Base-by-base conservation (phyloP, 1,140 invertebrate species). In the Drosophila trapezifrons region DNA sequence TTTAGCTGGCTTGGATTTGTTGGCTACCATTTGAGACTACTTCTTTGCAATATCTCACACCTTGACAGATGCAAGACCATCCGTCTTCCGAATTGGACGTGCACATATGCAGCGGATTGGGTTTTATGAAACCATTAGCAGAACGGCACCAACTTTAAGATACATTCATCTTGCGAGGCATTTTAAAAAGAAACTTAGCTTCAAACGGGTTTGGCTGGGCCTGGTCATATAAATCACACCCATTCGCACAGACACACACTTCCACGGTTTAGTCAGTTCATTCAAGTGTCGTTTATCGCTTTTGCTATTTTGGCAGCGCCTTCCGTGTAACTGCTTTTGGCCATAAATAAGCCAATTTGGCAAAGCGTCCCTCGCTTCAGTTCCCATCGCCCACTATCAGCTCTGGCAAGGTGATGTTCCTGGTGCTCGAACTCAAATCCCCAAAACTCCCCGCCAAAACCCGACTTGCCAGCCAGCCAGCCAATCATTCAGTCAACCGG, bases 211-310 rank as follows among this genome's bases (percentile, higher is more conserved):
- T 69, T 42, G 38, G 29, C 10, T 66, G 22, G 42, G 20, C 74
- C 13, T 40, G 63, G 43, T 52, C 52, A 45, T 49, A 77, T 77
- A 77, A 70, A 77, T 76, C 73, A 77, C 73, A 37, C 43, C 20
- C 49, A 63, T 47, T 20, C 29, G 6, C 32, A 55, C 22, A 66
- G 15, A 20, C 40, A 46, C 47, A 49, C 22, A 37, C 27, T n/a
- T 13, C 4, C 51, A 57, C 40, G 49, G 65, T 58, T 71, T 71
- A 72, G 69, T 65, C 83, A 83, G 84, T 86, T 86, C 83, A 89
- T 86, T 86, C 62, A 86, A 86, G 83, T 86, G 83, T 86, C 79
- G 79, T 86, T 86, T 86, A 86, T 86, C 83, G 83, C 70, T 87
- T 77, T 87, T 83, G 71, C 66, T 82, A 82, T 86, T 86, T 87